phyloP scores from a whole-genome alignment of 2,113 vertebrate genomes.

The Agapornis roseicollis region DNA sequence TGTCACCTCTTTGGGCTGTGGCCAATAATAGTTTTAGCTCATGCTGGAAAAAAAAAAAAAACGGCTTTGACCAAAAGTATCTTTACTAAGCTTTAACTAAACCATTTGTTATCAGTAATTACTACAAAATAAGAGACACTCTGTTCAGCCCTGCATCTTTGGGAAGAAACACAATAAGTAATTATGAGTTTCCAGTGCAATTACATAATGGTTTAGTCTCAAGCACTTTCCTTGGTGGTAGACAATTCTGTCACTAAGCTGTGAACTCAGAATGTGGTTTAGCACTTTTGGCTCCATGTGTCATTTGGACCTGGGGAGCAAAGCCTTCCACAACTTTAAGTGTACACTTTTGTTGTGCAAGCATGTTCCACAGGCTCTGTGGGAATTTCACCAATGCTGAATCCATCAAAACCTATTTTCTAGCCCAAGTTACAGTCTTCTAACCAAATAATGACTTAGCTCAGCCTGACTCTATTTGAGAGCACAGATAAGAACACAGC shows the following conservation, averaged over 20 bases:
- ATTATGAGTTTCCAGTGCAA: conserved; percentile 11
- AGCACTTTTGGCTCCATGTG: background rate
- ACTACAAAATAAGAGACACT: conserved; percentile 11
- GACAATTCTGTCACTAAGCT: background rate
- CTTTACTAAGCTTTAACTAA: conserved; percentile 19
- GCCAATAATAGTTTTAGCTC: conserved; percentile 27
- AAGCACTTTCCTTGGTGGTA: background rate
- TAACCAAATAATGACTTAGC: background rate
- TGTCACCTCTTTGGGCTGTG: conserved; percentile 33
- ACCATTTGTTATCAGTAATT: conserved; percentile 34
- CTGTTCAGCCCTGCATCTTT: background rate
- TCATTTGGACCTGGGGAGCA: background rate
- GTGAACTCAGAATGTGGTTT: background rate
- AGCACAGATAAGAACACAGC: background rate
- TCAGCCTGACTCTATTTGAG: background rate
- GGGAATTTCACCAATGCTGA: background rate
- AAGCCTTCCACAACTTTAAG: background rate
- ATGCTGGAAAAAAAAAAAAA: conserved; percentile 8
- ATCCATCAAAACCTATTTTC: background rate
- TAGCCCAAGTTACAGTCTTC: background rate
- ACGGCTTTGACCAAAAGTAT: conserved; percentile 4
- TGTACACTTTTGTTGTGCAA: background rate
- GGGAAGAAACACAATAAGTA: background rate
- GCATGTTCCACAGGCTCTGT: background rate
- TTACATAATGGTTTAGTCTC: background rate